Evolutionary conservation across 2,797 vertebrate genomes (phyloP), one percentile per base, ranked within the genome.

Genomic region (Sebastes miniatus): DNA sequence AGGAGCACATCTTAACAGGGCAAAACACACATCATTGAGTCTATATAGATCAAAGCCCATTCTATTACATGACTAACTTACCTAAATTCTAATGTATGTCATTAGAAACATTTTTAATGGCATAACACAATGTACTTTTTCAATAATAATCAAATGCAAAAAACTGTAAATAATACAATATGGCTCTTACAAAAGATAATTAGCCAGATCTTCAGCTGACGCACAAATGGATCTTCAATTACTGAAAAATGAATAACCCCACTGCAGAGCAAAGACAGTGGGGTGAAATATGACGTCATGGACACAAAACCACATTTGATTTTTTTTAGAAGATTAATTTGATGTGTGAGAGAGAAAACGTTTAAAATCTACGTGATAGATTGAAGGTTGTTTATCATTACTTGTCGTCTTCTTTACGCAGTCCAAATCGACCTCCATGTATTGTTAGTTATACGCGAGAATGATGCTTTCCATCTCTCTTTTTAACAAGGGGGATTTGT

Each of bases 401-500:
- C 87, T 85, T 85, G 78, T 85, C 78, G 52, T 66, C 65, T 86
- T 43, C 73, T 85, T 87, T 84, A 80, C 79, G 76, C 87, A 43
- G 82, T 88, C 90, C 73, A 90, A 87, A 93, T 88, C 89, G 75
- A 86, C 92, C 86, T 88, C 88, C 88, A 84, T 78, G 79, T 91
- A 90, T 83, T 90, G 87, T 93, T 89, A 89, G 86, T 90, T 87
- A 43, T 43, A 85, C 68, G 72, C 72, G 75, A 90, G 91, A 94
- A 92, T 87, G 83, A 95, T 87, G 89, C 89, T 91, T 91, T 90
- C 92, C 88, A 81, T 93, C 88, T 91, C 83, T 89, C 74, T 88
- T 90, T 93, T 89, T 95, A 95, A 95, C 93, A 95, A 94, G 95
- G 92, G 90, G 90, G 89, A 92, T 94, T 93, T 94, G 93, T 95